Percentiles rank a stretch among this genome's conserved stretches.
Conservation (phyloP, 2,888 invertebrate genomes). For the Torymus texanus region DNA sequence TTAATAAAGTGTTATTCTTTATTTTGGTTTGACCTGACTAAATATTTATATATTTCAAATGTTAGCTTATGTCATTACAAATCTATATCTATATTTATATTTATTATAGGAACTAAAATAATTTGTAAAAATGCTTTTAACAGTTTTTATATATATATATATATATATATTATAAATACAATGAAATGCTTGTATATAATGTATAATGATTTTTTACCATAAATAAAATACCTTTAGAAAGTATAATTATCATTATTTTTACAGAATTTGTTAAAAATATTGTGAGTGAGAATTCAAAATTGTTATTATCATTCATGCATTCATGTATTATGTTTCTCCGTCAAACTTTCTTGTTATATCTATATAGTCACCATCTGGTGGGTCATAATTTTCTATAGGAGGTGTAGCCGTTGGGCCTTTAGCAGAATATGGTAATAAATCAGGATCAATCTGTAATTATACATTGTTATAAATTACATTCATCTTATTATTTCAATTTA, state of each 20-base stretch:
- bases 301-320: neutral
- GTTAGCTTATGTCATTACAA: too few relatives aligned
- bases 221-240: conserved; percentile 39
- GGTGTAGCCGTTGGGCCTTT: conserved; percentile 90
- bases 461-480: conserved; percentile 42
- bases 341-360: conserved; percentile 83
- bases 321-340: conserved; percentile 57
- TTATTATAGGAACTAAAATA: neutral
- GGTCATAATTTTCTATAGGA: conserved; percentile 85
- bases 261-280: too few relatives aligned
- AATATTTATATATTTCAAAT: too few relatives aligned
- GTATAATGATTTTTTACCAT: conserved; percentile 28
- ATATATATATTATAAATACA: conserved; percentile 19
- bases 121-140: conserved; percentile 70
- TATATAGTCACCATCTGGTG: conserved; percentile 93
- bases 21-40: too few relatives aligned
- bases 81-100: too few relatives aligned
- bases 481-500: conserved; percentile 6
- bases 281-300: too few relatives aligned
- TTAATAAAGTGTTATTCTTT: too few relatives aligned
- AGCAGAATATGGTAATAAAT: conserved; percentile 81
- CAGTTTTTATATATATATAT: too few relatives aligned
- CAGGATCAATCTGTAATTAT: conserved; percentile 82
- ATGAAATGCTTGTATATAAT: conserved; percentile 44
- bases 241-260: too few relatives aligned